Conservation (phyloP, 2,888 invertebrate species). For the Nomada fucata region DNA sequence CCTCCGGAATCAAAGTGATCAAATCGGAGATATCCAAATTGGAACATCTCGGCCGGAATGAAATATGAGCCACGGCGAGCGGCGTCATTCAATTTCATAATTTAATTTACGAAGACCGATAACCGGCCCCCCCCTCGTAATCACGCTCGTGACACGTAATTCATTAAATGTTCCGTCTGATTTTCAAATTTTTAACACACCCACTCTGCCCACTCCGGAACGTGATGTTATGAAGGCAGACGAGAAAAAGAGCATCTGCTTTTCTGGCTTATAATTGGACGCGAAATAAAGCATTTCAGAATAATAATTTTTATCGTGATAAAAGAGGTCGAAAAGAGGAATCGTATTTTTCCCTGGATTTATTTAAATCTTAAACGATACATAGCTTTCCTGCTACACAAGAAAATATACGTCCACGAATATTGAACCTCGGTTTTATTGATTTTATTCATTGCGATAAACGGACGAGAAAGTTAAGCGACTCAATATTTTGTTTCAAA, state of each 20-base stretch:
- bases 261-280: neutral
- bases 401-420: too few relatives aligned
- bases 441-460: too few relatives aligned
- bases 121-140: neutral
- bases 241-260: neutral
- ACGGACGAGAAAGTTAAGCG: too few relatives aligned
- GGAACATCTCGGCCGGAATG: constrained; percentile 26
- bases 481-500: too few relatives aligned
- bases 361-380: neutral
- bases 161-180: constrained; percentile 15
- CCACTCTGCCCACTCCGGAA: neutral
- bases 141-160: constrained; percentile 23
- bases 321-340: too few relatives aligned
- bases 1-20: constrained; percentile 29
- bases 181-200: constrained; percentile 3
- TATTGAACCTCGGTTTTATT: too few relatives aligned
- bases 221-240: neutral
- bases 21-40: constrained; percentile 19
- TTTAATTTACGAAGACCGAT: constrained; percentile 7
- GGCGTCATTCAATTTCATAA: constrained; percentile 27
- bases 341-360: neutral
- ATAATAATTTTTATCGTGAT: too few relatives aligned
- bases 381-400: too few relatives aligned
- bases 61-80: constrained; percentile 5
- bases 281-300: neutral